Evolutionary conservation across 2,888 invertebrate species (phyloP).

Genomic region (Saturnia pavonia): DNA sequence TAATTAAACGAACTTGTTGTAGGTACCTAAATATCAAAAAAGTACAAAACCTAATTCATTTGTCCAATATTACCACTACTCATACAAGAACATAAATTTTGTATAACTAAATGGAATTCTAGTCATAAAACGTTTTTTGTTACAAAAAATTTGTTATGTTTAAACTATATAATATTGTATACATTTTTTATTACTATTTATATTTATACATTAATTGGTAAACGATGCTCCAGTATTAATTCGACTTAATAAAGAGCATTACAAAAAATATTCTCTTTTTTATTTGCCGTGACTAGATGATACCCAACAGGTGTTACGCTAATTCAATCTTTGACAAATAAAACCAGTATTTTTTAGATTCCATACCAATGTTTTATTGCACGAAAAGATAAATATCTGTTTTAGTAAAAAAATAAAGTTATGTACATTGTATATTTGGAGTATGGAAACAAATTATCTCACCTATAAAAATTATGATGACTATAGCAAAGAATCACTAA

Average conservation of each 20-base stretch:
- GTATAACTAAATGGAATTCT: conserved; percentile 46
- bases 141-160: conserved; percentile 61
- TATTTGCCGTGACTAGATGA: not conserved
- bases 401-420: not conserved
- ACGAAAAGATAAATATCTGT: not conserved
- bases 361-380: not conserved
- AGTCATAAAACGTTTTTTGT: conserved; percentile 62
- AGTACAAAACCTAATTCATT: too few species aligned
- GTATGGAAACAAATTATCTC: not conserved
- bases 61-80: too few species aligned
- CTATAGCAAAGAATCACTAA: too few species aligned
- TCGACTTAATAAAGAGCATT: conserved; percentile 70
- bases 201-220: conserved; percentile 65
- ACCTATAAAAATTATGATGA: not conserved
- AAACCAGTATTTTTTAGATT: not conserved
- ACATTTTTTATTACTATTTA: conserved; percentile 67
- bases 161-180: conserved; percentile 70
- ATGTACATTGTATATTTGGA: not conserved
- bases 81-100: conserved; percentile 29
- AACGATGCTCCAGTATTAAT: conserved; percentile 69
- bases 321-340: too few species aligned
- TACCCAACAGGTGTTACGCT: not conserved
- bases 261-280: conserved; percentile 25
- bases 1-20: not conserved
- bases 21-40: too few species aligned